phyloP scores from a whole-genome alignment of 2,888 invertebrate species.

The Adela reaumurella region DNA sequence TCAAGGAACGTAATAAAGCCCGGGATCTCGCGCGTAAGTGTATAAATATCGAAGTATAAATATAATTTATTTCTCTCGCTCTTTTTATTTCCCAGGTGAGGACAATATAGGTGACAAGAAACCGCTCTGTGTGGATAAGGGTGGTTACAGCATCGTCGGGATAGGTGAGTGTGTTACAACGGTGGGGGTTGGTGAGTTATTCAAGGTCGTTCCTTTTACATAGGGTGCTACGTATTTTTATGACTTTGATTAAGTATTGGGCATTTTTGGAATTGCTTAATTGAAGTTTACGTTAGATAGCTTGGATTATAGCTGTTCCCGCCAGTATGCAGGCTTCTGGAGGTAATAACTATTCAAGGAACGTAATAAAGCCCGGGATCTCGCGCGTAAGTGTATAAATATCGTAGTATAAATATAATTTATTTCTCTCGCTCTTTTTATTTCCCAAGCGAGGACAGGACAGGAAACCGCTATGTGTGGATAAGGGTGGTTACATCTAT shows the following conservation, averaged over 20 bases:
- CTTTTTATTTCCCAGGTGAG: constrained; percentile 37
- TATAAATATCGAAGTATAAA: constrained; percentile 50
- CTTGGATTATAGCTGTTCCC: no score
- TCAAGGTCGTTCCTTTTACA: no score
- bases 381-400: constrained; percentile 47
- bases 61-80: constrained; percentile 43
- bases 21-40: constrained; percentile 47
- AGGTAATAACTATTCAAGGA: constrained; percentile 38
- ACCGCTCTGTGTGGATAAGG: no score
- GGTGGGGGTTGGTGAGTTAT: no score
- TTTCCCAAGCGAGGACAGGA: constrained; percentile 22
- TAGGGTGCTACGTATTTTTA: no score
- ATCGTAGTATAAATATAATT: constrained; percentile 51
- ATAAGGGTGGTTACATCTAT: no score
- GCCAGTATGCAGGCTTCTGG: constrained; percentile 4
- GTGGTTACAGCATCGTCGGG: no score
- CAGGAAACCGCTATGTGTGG: background rate
- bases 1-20: constrained; percentile 41
- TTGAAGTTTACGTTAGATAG: no score
- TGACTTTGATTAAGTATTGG: no score
- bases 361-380: constrained; percentile 47
- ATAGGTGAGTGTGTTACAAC: no score
- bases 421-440: constrained; percentile 41
- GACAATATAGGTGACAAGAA: background rate
- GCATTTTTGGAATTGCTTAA: no score